phyloP scores from a whole-genome alignment of 2,113 vertebrate species.

The Apodemus sylvaticus region DNA sequence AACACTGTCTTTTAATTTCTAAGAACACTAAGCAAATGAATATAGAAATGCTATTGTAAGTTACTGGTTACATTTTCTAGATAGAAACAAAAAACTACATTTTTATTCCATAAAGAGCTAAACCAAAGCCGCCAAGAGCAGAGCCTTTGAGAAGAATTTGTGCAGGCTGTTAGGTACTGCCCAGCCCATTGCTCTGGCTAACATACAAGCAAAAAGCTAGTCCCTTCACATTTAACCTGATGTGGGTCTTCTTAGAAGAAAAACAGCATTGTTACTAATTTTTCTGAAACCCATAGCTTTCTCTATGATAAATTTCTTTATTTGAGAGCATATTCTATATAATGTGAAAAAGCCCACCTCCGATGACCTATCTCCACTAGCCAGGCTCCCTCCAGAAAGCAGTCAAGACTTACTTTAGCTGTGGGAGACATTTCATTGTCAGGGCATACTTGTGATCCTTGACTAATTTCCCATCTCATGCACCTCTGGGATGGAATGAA shows the following conservation, averaged over 20 bases:
- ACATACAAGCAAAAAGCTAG: not conserved
- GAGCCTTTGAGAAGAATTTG: not conserved
- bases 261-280: not conserved
- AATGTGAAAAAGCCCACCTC: too few relatives aligned
- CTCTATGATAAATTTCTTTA: not conserved
- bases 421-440: not conserved
- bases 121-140: not conserved
- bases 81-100: not conserved
- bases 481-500: not conserved
- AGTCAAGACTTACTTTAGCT: not conserved
- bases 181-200: not conserved
- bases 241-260: not conserved
- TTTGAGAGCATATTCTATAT: not conserved
- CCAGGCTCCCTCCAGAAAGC: not conserved
- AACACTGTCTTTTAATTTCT: constrained; percentile 44
- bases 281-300: constrained; percentile 23
- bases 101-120: constrained; percentile 6
- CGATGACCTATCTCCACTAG: not conserved
- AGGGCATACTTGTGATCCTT: not conserved
- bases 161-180: not conserved
- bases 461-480: not conserved
- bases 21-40: not conserved
- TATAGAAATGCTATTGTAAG: not conserved
- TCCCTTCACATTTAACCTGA: not conserved
- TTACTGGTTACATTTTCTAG: constrained; percentile 34